Evolutionary conservation across 2,113 vertebrate species (phyloP), one percentile per base, ranked within the genome.

Genomic region (Callipepla squamata): DNA sequence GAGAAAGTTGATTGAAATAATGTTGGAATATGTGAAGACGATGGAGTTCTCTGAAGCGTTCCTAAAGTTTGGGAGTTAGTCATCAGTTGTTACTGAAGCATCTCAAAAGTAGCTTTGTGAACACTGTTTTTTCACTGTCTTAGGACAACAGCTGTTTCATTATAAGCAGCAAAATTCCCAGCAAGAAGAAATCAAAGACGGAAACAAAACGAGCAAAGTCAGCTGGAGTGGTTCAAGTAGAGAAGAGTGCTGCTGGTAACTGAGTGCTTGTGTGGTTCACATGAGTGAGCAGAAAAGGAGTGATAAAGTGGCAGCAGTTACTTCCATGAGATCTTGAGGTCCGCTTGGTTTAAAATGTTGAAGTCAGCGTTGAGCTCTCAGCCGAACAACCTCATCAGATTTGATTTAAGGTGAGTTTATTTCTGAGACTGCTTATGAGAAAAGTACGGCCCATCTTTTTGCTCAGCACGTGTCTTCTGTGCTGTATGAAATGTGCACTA

Each of bases 91-190:
- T 78, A 13, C 0, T 36, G 18, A 40, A 36, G 2, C 32, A 4
- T 58, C 6, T 85, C 26, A 45, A 17, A 82, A 63, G 11, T 26
- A 58, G 21, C 22, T 5, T 38, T 67, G 6, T 80, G 34, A 70
- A 18, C 89, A 23, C 1, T 84, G 57, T 6, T 74, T 4, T 92
- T 93, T 13, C 0, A 0, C 61, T 91, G 68, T 57, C 32, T 7
- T 92, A 98, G 98, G 97, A 97, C 11, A 93, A 95, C 26, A 96
- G 93, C 66, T 89, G 73, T 77, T 98, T 98, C 74, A 97, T 98
- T 93, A 11, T 98, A 93, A 97, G 97, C 74, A 97, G 95, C 80
- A 91, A 91, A 68, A 89, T 97, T 42, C 97, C 97, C 38, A 90
- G 57, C n/a, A 97, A 96, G 82, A 95, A 78, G 20, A 96, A 95